phyloP scores from a whole-genome alignment of 2,797 vertebrate genomes.

The Sarcophilus harrisii region DNA sequence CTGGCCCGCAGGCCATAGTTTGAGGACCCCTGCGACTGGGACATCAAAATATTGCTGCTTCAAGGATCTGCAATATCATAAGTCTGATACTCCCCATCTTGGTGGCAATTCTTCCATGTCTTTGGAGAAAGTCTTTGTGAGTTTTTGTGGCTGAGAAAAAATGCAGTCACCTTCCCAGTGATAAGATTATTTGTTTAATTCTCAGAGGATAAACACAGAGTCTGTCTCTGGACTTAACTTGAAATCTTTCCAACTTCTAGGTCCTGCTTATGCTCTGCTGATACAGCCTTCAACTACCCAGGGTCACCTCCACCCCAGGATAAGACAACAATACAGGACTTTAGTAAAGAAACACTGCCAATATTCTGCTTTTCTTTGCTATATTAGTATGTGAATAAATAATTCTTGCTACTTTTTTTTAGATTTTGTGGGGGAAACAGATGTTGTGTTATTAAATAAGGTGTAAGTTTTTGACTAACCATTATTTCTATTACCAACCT shows the following conservation, averaged over 20 bases:
- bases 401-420: conserved; percentile 34
- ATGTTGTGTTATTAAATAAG: conserved; percentile 37
- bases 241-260: neutral
- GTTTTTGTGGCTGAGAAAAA: neutral
- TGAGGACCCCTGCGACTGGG: no score
- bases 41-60: neutral
- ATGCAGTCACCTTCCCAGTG: neutral
- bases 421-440: conserved; percentile 32
- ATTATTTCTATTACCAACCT: conserved; percentile 12
- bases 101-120: neutral
- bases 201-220: neutral
- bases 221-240: neutral
- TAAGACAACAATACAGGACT: neutral
- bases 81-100: neutral
- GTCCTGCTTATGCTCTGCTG: neutral
- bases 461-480: conserved; percentile 6
- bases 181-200: neutral
- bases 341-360: neutral
- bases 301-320: neutral
- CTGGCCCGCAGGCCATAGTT: no score
- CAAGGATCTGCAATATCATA: neutral
- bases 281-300: neutral
- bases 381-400: neutral
- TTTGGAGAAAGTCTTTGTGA: neutral
- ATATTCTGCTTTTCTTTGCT: neutral